Percentiles rank a stretch among this genome's conserved stretches.
Evolutionary conservation across 2,888 invertebrate genomes (phyloP).

Genomic region (Drosophila multiciliata): DNA sequence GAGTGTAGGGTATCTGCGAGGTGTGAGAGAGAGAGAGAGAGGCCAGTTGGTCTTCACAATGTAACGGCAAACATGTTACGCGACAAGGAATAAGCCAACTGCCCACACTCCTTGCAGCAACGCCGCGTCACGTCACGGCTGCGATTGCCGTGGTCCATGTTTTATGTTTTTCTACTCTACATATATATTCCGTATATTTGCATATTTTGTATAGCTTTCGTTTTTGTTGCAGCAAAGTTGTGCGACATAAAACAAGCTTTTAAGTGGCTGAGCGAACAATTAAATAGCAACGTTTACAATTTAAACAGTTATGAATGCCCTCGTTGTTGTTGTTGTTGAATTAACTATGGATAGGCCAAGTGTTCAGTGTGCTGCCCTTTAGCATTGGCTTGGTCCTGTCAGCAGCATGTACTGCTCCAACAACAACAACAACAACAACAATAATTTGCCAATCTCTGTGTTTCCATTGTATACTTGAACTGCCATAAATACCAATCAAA

Average conservation of each 20-base stretch:
- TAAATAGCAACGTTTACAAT: conserved; percentile 47
- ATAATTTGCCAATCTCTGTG: conserved; percentile 33
- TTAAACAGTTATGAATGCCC: conserved; percentile 1
- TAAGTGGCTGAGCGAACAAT: conserved; percentile 53
- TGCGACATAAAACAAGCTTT: conserved; percentile 51
- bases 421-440: conserved; percentile 40
- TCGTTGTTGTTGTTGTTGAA: conserved; percentile 21
- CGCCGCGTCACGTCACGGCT: conserved; percentile 53
- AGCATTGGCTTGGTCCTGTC: conserved; percentile 40
- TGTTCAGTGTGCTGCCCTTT: conserved; percentile 10
- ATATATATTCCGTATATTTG: conserved; percentile 29
- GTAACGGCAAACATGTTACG: conserved; percentile 54
- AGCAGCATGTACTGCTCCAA: conserved; percentile 40
- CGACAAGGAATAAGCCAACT: conserved; percentile 52
- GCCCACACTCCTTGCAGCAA: neutral
- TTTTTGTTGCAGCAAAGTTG: conserved; percentile 23
- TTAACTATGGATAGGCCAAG: conserved; percentile 30
- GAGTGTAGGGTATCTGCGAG: neutral
- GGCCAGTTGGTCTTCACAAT: conserved; percentile 2
- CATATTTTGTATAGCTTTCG: conserved; percentile 11
- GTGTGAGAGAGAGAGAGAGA: neutral
- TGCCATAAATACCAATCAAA: conserved; percentile 85
- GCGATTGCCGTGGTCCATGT: conserved; percentile 56
- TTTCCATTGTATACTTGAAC: conserved; percentile 63
- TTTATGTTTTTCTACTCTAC: conserved; percentile 9